Evolutionary conservation across 2,888 invertebrate species (phyloP), one percentile per base, ranked within the genome.

Genomic region (Cheilosia pagana): DNA sequence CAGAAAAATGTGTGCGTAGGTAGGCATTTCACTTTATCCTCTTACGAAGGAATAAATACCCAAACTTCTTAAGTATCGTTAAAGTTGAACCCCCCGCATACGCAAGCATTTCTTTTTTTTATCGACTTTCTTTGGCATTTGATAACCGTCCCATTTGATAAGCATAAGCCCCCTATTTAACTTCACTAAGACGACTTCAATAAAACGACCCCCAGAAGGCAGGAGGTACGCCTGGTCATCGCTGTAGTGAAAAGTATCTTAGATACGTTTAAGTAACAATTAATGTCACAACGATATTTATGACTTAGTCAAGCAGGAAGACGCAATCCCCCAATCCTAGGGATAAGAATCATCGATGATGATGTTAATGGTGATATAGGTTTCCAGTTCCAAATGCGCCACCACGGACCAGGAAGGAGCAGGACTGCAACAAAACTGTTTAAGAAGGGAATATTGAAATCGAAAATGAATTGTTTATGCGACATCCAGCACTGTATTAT

Each of bases 241-340:
- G 43, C 25, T 70, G 14, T 50, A 28, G 45, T 63, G 57, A 75
- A 75, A 60, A 57, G 82, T 68, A 76, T 82, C 65, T 50, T 67
- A 65, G 75, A 71, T 81, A 70, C 53, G 62, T 67, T 82, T 82
- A 72, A 83, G 74, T 63, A 70, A 52, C 79, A 83, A 83, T 83
- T 83, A 83, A 59, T 75, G 83, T 83, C 79, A 83, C 74, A 74
- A 59, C 16, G 59, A 67, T 59, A 79, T 79, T 83, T 83, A 83
- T 79, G 74, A 74, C 67, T 41, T 55, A 39, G 19, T 68, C 21
- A 60, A 67, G 43, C 31, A 23, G 41, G 50, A 50, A 70, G 35
- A 62, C 19, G 23, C 45, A 50, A 63, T 23, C 48, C 21, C 12
- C 48, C 25, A 71, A 45, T 65, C 55, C 74, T 10, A 31, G 55